These are phyloP conservation scores for Lamprotornis superbus DNA, from an alignment of 2,113 vertebrate genomes.

Conservation along the genomic window DNA sequence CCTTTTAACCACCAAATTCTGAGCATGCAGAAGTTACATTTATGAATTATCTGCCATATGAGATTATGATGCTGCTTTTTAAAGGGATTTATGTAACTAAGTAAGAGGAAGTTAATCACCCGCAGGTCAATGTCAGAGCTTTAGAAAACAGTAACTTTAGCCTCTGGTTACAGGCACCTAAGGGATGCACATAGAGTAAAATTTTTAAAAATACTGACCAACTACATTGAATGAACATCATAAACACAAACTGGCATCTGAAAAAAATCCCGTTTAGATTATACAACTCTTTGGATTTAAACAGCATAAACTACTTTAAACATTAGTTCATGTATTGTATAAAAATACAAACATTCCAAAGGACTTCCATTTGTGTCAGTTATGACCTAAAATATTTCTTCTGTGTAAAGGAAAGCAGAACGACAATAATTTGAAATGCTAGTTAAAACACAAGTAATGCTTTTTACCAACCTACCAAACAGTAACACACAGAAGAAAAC, in stretches of 20 bases:
- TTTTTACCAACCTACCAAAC: not conserved
- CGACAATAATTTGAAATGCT: not conserved
- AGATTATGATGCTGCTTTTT: not conserved
- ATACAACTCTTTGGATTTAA: not conserved
- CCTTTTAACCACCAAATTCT: not conserved
- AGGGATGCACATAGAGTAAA: not conserved
- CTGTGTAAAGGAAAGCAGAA: not conserved
- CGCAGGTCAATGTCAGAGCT: not conserved
- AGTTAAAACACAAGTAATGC: not conserved
- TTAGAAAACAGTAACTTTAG: not conserved
- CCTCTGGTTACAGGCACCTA: not conserved
- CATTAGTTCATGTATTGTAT: not conserved
- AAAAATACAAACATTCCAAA: not conserved
- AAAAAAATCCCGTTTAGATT: not conserved
- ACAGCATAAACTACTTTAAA: not conserved
- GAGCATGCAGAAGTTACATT: not conserved
- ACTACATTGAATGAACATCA: not conserved
- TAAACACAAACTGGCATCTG: not conserved
- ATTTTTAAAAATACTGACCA: not conserved
- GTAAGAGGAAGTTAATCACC: not conserved
- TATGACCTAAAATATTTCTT: not conserved
- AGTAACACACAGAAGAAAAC: not conserved
- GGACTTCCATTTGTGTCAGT: not conserved
- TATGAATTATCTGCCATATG: not conserved
- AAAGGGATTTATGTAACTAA: not conserved